A percentile compares a stretch with the other conserved stretches of the same genome.
These are phyloP conservation scores for Penelope pileata DNA, from an alignment of 2,113 vertebrate species.

Conservation along the genomic window DNA sequence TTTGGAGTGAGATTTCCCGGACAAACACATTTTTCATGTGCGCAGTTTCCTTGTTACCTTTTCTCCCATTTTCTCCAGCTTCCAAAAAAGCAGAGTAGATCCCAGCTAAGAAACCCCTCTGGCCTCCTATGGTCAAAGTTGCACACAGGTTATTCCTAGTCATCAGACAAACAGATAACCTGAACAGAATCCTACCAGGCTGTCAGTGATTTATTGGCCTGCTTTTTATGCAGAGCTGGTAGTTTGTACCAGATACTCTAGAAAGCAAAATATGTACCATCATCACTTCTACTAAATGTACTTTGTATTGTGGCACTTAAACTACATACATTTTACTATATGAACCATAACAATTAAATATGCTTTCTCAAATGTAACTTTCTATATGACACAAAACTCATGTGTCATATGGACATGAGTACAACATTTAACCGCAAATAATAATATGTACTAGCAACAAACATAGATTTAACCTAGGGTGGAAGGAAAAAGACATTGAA, in stretches of 20 bases:
- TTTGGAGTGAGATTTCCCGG: neutral
- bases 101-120: neutral
- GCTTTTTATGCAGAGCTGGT: neutral
- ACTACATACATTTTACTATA: neutral
- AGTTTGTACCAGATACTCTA: neutral
- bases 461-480: neutral
- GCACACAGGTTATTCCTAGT: rapidly evolving
- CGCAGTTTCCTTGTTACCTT: neutral
- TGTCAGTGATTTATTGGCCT: neutral
- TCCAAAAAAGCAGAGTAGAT: neutral
- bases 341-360: neutral
- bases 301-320: neutral
- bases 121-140: neutral
- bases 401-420: rapidly evolving
- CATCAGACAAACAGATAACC: neutral
- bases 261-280: neutral
- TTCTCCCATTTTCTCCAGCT: neutral
- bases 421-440: neutral
- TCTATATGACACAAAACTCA: neutral
- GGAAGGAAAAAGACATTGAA: neutral
- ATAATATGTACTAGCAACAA: neutral
- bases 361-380: neutral
- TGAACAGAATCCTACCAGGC: neutral
- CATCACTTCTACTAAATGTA: neutral
- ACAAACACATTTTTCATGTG: rapidly evolving